Conservation (phyloP, 2,797 vertebrate species). For the Liasis olivaceus region DNA sequence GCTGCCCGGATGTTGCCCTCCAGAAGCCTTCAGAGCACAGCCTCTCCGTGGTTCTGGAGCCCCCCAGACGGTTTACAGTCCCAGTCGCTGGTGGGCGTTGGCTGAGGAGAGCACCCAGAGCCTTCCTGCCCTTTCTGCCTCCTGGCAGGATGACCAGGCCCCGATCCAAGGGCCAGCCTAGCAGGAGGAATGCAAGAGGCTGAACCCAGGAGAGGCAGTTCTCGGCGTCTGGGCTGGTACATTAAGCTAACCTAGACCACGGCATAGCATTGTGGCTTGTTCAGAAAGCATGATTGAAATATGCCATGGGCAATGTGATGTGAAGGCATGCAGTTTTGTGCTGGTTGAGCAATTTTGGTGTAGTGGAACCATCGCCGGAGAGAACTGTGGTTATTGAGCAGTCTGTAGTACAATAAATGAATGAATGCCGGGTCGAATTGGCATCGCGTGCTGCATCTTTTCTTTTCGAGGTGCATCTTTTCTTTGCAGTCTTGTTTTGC, state of each 20-base stretch:
- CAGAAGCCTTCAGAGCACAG: neutral
- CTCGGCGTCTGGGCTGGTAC: neutral
- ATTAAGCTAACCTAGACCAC: neutral
- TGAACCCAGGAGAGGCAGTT: neutral
- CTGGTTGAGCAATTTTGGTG: too few relatives aligned
- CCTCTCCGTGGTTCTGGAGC: neutral
- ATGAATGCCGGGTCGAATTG: fast-evolving
- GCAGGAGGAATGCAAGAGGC: neutral
- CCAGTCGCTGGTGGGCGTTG: neutral
- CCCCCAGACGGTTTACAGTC: neutral
- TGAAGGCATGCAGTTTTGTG: neutral
- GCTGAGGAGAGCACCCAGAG: neutral
- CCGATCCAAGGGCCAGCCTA: neutral
- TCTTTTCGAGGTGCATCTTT: too few relatives aligned
- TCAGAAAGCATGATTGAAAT: neutral
- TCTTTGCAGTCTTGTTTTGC: too few relatives aligned
- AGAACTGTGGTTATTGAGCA: neutral
- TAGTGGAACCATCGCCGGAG: too few relatives aligned
- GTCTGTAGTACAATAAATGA: neutral
- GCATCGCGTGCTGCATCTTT: neutral
- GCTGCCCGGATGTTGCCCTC: neutral
- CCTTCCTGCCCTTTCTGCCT: neutral
- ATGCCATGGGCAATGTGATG: neutral
- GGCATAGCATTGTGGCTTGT: neutral
- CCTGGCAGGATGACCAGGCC: neutral